Conservation (phyloP, 2,888 invertebrate genomes). For the Toxonevra muliebris region DNA sequence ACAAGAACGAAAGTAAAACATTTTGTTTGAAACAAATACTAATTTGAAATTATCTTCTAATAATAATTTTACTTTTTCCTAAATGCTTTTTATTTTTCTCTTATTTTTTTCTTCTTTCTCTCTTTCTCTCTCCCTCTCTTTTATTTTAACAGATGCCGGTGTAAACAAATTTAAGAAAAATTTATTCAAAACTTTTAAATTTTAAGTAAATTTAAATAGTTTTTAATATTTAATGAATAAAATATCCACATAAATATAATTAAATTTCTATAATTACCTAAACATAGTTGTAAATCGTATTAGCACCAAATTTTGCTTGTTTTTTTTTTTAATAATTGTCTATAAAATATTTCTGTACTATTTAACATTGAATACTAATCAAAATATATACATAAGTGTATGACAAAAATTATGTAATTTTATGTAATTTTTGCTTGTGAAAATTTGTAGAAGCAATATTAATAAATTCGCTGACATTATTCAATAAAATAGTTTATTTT, state of each 20-base stretch:
- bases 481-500: neutral
- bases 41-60: neutral
- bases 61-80: neutral
- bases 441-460: no score
- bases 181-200: constrained; percentile 30
- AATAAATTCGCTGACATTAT: no score
- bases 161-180: constrained; percentile 32
- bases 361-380: no score
- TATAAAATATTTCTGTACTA: no score
- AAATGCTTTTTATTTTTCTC: neutral
- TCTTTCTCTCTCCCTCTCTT: constrained; percentile 13
- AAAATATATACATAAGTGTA: neutral
- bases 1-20: constrained; percentile 28
- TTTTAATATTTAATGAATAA: no score
- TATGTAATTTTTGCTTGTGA: neutral
- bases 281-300: no score
- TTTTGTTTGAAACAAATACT: no score
- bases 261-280: no score
- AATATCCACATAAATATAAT: no score
- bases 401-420: neutral
- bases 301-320: no score
- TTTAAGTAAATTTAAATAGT: constrained; percentile 14
- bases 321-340: no score
- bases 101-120: constrained; percentile 8
- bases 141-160: constrained; percentile 31